These are phyloP conservation scores for Coilia nasus DNA, from an alignment of 2,797 vertebrate genomes.

Conservation along the genomic window DNA sequence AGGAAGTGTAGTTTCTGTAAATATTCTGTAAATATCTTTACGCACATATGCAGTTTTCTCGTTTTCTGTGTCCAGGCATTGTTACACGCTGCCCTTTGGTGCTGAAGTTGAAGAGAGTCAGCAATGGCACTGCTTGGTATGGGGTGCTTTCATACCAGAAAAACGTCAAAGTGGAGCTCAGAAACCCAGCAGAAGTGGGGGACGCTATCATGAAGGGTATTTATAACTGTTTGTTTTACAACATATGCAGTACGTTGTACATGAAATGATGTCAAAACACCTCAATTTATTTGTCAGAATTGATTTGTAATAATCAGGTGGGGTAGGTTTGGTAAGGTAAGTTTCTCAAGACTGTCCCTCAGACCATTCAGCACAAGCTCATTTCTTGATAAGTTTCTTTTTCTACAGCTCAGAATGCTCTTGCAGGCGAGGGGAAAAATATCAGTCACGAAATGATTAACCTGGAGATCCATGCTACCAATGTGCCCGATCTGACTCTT, in stretches of 20 bases:
- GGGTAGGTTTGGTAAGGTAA: too few species aligned
- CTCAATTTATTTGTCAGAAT: too few species aligned
- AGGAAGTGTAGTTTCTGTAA: too few species aligned
- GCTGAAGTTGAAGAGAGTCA: slow-evolving; percentile 51
- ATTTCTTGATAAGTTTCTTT: background rate
- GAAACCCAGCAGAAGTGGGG: slow-evolving; percentile 42
- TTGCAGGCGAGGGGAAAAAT: slow-evolving; percentile 52
- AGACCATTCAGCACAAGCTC: too few species aligned
- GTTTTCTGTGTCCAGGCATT: slow-evolving; percentile 49
- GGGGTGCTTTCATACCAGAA: slow-evolving; percentile 36
- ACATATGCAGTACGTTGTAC: background rate
- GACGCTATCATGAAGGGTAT: slow-evolving; percentile 43
- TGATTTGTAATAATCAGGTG: too few species aligned
- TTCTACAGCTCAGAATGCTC: slow-evolving; percentile 45
- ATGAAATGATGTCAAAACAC: too few species aligned
- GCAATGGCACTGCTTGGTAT: slow-evolving; percentile 22
- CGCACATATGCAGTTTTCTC: background rate
- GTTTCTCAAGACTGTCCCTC: too few species aligned
- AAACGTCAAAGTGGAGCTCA: slow-evolving; percentile 13
- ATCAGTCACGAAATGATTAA: slow-evolving; percentile 74
- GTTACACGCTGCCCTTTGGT: slow-evolving; percentile 61
- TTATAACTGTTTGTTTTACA: background rate
- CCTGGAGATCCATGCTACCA: slow-evolving; percentile 69
- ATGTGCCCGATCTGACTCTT: slow-evolving; percentile 78
- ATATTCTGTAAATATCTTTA: too few species aligned